Conservation (phyloP, 2,888 invertebrate species). For the Brenthis ino region DNA sequence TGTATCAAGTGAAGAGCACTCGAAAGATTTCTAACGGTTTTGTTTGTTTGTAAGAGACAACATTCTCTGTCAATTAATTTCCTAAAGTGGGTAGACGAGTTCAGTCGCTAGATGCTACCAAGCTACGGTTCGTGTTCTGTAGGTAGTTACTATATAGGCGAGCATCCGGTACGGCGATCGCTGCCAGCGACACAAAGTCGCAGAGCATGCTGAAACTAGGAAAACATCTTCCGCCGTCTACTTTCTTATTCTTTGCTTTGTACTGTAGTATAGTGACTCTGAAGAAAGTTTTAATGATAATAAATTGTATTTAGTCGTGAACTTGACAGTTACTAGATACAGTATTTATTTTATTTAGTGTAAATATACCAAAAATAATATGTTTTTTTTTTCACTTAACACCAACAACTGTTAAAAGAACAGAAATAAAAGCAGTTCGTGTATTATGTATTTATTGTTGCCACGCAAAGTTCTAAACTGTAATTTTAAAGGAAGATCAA, state of each 20-base stretch:
- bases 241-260: conserved; percentile 51
- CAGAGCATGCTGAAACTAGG: conserved; percentile 64
- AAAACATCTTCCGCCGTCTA: conserved; percentile 63
- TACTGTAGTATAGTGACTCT: not conserved
- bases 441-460: conserved; percentile 48
- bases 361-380: too few relatives aligned
- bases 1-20: conserved; percentile 64
- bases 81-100: conserved; percentile 69
- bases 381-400: too few relatives aligned
- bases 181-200: conserved; percentile 65
- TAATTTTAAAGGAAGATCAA: conserved; percentile 50
- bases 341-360: too few relatives aligned
- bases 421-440: conserved; percentile 38
- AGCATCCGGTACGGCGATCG: conserved; percentile 55
- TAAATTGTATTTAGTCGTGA: not conserved
- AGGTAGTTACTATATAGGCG: conserved; percentile 40
- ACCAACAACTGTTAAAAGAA: not conserved
- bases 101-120: conserved; percentile 55
- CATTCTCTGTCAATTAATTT: conserved; percentile 75
- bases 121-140: conserved; percentile 56
- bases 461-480: conserved; percentile 41
- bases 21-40: conserved; percentile 63
- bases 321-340: too few relatives aligned
- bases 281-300: not conserved
- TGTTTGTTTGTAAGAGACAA: conserved; percentile 64